Percentiles rank a stretch among this genome's conserved stretches.
Conservation (phyloP, 2,113 vertebrate genomes). For the Rhinoderma darwinii region DNA sequence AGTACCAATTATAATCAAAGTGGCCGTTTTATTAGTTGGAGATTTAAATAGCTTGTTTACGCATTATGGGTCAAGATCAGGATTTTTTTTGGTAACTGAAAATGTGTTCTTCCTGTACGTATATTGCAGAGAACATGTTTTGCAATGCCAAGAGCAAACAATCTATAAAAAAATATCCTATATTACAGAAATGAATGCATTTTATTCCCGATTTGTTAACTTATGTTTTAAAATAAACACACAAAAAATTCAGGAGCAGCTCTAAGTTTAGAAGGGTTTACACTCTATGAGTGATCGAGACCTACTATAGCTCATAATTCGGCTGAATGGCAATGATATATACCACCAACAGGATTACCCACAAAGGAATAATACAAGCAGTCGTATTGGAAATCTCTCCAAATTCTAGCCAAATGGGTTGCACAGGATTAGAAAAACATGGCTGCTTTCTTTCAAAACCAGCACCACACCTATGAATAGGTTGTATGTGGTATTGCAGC, state of each 20-base stretch:
- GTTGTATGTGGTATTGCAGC: too few relatives aligned
- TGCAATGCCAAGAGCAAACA: not conserved
- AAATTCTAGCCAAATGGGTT: too few relatives aligned
- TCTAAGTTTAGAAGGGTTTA: not conserved
- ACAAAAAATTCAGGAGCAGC: not conserved
- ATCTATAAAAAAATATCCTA: conserved; percentile 38
- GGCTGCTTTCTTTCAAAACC: too few relatives aligned
- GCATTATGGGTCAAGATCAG: conserved; percentile 50
- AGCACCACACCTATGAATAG: too few relatives aligned
- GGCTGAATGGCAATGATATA: not conserved
- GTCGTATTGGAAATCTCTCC: too few relatives aligned
- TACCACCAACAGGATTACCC: not conserved
- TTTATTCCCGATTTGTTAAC: not conserved
- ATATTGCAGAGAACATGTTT: conserved; percentile 27
- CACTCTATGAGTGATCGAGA: not conserved
- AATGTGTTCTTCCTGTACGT: conserved; percentile 23
- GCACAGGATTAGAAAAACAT: too few relatives aligned
- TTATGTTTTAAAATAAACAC: not conserved
- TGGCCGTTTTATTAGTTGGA: conserved; percentile 53
- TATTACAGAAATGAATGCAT: not conserved
- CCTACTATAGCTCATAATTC: not conserved
- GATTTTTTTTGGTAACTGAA: conserved; percentile 38
- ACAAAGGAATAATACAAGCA: too few relatives aligned
- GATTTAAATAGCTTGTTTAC: conserved; percentile 56
- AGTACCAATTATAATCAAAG: conserved; percentile 59